A percentile compares a stretch with the other conserved stretches of the same genome.
These are phyloP conservation scores for Heliocidaris erythrogramma DNA, from an alignment of 35 echinoderm and acorn worm genomes.

Conservation along the genomic window DNA sequence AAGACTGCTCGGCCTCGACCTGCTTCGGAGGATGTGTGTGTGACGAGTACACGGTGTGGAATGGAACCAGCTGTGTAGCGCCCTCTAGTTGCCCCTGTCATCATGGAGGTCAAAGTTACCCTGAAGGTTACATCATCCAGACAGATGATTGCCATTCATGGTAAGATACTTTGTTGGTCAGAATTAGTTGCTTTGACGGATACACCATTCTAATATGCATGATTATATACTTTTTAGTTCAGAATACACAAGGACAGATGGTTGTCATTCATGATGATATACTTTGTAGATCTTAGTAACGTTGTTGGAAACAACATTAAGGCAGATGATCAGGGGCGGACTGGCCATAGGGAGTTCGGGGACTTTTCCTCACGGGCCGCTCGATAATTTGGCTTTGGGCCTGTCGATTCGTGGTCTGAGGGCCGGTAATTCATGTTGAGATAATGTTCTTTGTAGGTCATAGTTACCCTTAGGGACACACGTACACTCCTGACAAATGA, in stretches of 20 bases:
- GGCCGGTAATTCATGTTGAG: too few relatives aligned
- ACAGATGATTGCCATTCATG: slow-evolving; percentile 49
- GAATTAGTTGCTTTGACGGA: slow-evolving; percentile 31
- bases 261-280: slow-evolving; percentile 27
- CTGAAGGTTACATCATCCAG: background rate
- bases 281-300: background rate
- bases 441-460: too few relatives aligned
- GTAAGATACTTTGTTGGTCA: slow-evolving; percentile 3
- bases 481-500: too few relatives aligned
- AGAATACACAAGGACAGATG: slow-evolving; percentile 31
- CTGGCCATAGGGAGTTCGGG: too few relatives aligned
- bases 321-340: too few relatives aligned
- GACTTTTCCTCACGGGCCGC: too few relatives aligned
- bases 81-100: slow-evolving; percentile 72
- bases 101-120: slow-evolving; percentile 67
- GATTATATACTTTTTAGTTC: background rate
- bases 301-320: too few relatives aligned
- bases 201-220: background rate
- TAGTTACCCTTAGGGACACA: too few relatives aligned
- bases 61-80: slow-evolving; percentile 33
- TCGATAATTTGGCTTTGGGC: too few relatives aligned
- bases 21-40: slow-evolving; percentile 67
- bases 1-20: slow-evolving; percentile 44
- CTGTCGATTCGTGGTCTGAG: too few relatives aligned
- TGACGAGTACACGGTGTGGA: slow-evolving; percentile 37